Percentiles rank a stretch among this genome's conserved stretches.
These are phyloP conservation scores for Goniozus legneri DNA, from an alignment of 1,140 invertebrate species.

Conservation along the genomic window DNA sequence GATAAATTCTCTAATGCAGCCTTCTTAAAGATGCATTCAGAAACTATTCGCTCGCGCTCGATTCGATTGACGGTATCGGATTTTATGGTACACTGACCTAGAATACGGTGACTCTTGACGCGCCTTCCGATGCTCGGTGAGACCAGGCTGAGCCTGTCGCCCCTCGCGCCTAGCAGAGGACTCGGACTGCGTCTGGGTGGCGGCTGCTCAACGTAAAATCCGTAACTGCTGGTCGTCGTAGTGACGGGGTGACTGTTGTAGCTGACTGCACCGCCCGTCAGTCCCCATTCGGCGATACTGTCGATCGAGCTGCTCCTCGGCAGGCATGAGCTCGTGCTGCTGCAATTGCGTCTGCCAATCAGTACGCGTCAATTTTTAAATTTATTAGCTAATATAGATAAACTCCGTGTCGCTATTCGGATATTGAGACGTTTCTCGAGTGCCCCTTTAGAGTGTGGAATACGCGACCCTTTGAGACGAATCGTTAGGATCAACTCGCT, in stretches of 20 bases:
- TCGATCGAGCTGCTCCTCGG: conserved; percentile 80
- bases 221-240: conserved; percentile 33
- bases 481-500: too few relatives aligned
- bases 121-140: conserved; percentile 70
- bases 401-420: too few relatives aligned
- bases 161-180: conserved; percentile 44
- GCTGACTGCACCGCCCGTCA: conserved; percentile 33
- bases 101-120: conserved; percentile 71
- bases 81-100: too few relatives aligned
- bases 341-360: conserved; percentile 38
- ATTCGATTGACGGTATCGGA: too few relatives aligned
- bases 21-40: too few relatives aligned
- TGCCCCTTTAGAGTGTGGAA: too few relatives aligned
- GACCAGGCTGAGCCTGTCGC: conserved; percentile 61
- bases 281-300: conserved; percentile 49
- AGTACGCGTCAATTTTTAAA: not conserved
- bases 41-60: too few relatives aligned
- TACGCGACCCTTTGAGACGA: too few relatives aligned
- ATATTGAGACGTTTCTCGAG: too few relatives aligned
- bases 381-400: not conserved
- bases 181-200: conserved; percentile 50
- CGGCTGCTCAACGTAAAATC: conserved; percentile 52
- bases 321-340: conserved; percentile 39
- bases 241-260: conserved; percentile 27
- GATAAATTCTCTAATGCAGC: too few relatives aligned